Conservation (phyloP, 2,797 vertebrate genomes). For the Heterohyrax brucei region DNA sequence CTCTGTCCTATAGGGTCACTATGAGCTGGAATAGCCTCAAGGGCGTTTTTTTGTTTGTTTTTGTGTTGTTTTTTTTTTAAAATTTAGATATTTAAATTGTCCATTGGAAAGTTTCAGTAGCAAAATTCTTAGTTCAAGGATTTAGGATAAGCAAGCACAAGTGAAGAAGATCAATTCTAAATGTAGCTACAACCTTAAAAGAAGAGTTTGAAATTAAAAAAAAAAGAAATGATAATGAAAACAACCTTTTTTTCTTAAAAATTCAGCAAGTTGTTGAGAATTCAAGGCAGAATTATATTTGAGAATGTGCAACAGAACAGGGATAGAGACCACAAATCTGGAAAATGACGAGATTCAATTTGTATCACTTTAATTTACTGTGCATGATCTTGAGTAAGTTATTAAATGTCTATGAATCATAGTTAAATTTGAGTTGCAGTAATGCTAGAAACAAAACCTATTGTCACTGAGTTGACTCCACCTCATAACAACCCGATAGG, state of each 20-base stretch:
- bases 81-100: background rate
- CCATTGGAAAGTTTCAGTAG: constrained; percentile 3
- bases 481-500: background rate
- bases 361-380: background rate
- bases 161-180: constrained; percentile 28
- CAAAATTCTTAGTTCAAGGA: constrained; percentile 20
- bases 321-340: background rate
- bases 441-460: too few species aligned
- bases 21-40: too few species aligned
- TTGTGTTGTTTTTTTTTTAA: too few species aligned
- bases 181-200: constrained; percentile 25
- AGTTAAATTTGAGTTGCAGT: background rate
- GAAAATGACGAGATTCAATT: background rate
- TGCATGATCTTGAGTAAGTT: background rate
- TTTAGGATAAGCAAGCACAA: constrained; percentile 9
- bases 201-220: constrained; percentile 20
- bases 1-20: too few species aligned
- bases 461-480: too few species aligned
- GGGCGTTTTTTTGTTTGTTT: too few species aligned
- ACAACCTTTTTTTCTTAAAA: constrained; percentile 29
- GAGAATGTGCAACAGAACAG: constrained; percentile 4
- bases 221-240: constrained; percentile 66
- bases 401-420: background rate
- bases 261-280: constrained; percentile 62
- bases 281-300: constrained; percentile 21